A percentile compares a stretch with the other conserved stretches of the same genome.
phyloP scores from a whole-genome alignment of 1,140 invertebrate species.

The Pteromalus puparum region DNA sequence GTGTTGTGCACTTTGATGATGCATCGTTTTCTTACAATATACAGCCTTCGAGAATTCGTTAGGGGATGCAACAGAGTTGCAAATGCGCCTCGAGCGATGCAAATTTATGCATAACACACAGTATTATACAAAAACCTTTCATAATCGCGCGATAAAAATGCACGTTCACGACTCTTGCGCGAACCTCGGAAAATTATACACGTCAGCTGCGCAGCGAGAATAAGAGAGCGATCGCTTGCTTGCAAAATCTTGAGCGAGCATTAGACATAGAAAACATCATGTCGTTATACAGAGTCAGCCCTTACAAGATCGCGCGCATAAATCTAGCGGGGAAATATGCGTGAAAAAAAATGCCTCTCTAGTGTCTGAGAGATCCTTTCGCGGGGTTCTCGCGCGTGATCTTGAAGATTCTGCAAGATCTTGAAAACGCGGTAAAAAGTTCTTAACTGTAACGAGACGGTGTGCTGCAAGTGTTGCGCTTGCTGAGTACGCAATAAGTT shows the following conservation, averaged over 20 bases:
- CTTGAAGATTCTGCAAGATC: constrained; percentile 24
- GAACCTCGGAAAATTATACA: constrained; percentile 1
- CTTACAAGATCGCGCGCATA: constrained; percentile 6
- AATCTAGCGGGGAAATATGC: not conserved
- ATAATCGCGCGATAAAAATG: not conserved
- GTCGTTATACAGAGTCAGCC: not conserved
- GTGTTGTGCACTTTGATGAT: not conserved
- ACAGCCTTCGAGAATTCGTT: not conserved
- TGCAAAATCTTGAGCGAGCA: not conserved
- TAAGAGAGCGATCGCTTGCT: not conserved
- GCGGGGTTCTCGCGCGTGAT: not conserved
- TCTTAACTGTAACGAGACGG: constrained; percentile 12
- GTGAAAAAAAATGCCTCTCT: not conserved
- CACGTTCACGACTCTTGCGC: not conserved
- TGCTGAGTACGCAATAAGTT: not conserved
- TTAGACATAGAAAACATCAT: constrained; percentile 18
- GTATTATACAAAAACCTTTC: constrained; percentile 11
- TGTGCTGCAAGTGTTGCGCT: not conserved
- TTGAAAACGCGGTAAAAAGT: not conserved
- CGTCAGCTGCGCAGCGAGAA: not conserved
- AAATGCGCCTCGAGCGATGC: not conserved
- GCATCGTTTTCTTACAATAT: not conserved
- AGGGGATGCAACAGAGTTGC: not conserved
- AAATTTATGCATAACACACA: not conserved
- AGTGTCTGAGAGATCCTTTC: not conserved